phyloP scores from a whole-genome alignment of 1,140 invertebrate species.

The Polypedilum vanderplanki region DNA sequence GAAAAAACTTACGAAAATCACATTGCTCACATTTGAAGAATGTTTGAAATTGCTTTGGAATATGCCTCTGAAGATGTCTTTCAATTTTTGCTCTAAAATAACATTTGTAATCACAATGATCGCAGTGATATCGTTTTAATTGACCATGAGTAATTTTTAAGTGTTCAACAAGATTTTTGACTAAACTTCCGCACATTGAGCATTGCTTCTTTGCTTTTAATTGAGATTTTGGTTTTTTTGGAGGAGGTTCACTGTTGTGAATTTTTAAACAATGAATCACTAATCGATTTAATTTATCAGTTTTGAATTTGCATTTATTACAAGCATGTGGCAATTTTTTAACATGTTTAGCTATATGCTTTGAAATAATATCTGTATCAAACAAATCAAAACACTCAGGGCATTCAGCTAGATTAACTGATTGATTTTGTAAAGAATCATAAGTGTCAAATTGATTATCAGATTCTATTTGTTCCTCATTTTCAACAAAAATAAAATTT shows the following conservation, averaged over 20 bases:
- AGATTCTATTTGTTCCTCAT: not conserved
- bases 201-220: not conserved
- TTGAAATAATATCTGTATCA: not conserved
- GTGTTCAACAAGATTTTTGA: not conserved
- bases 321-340: not conserved
- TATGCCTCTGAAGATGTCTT: not conserved
- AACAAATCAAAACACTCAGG: not conserved
- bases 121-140: not conserved
- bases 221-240: not conserved
- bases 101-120: not conserved
- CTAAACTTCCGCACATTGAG: not conserved
- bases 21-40: not conserved
- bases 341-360: not conserved
- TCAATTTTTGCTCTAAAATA: conserved; percentile 1
- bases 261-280: not conserved
- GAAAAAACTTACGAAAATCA: not conserved
- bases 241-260: not conserved
- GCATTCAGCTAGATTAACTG: not conserved
- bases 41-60: not conserved
- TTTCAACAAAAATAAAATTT: not conserved
- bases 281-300: not conserved
- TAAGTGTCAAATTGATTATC: not conserved
- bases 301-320: not conserved
- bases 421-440: not conserved
- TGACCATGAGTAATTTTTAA: not conserved